Percentiles rank a stretch among this genome's conserved stretches.
Evolutionary conservation across 2,797 vertebrate genomes (phyloP).

Genomic region (Danionella dracula): DNA sequence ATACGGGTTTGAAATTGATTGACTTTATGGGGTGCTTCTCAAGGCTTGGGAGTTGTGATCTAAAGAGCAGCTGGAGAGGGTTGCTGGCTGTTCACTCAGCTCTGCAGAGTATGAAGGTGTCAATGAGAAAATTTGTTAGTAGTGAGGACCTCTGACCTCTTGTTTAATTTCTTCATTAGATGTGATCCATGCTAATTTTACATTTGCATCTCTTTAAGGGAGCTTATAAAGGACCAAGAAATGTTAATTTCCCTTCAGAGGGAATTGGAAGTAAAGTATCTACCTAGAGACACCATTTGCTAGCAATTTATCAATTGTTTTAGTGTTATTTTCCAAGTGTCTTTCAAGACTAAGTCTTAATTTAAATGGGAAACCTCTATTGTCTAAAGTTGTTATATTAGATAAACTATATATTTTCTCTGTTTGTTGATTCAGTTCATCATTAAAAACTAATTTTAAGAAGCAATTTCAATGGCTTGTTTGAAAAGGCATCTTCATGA

Average conservation of each 20-base stretch:
- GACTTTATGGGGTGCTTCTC: constrained; percentile 17
- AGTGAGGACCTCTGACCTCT: neutral
- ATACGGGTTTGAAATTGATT: constrained; percentile 63
- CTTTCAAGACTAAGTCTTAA: no score
- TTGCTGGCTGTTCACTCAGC: neutral
- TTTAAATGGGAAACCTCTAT: no score
- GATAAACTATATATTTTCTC: no score
- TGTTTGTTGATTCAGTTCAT: no score
- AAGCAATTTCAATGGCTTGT: no score
- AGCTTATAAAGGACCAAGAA: neutral
- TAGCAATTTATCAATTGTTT: no score
- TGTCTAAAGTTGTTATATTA: no score
- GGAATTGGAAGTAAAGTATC: no score
- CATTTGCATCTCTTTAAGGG: neutral
- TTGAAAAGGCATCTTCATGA: neutral
- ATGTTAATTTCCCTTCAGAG: no score
- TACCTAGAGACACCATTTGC: no score
- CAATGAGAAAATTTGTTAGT: constrained; percentile 49
- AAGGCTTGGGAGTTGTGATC: constrained; percentile 51
- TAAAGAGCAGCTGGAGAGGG: constrained; percentile 52
- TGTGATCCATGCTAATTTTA: neutral
- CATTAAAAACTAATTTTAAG: no score
- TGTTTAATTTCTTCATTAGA: constrained; percentile 3
- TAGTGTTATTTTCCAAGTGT: no score
- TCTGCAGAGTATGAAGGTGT: constrained; percentile 36